phyloP scores from a whole-genome alignment of 2,888 invertebrate genomes.

The Tachina fera region DNA sequence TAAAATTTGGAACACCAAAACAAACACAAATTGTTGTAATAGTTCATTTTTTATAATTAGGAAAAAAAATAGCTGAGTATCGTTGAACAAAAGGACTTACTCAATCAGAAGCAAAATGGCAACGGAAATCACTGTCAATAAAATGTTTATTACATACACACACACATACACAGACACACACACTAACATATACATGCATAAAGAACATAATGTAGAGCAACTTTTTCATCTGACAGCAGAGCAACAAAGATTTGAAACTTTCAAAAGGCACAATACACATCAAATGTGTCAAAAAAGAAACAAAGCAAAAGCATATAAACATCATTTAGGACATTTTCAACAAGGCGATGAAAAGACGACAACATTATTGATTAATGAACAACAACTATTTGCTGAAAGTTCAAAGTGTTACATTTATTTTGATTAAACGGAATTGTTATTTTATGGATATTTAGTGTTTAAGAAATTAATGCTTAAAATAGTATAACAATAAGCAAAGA shows the following conservation, averaged over 20 bases:
- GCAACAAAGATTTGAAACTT: conserved; percentile 41
- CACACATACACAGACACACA: neutral
- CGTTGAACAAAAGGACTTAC: no score
- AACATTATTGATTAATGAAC: conserved; percentile 66
- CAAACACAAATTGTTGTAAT: no score
- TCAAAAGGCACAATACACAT: conserved; percentile 28
- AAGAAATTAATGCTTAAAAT: neutral
- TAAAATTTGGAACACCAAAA: no score
- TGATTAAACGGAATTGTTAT: conserved; percentile 58
- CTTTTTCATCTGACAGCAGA: conserved; percentile 56
- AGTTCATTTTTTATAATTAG: no score
- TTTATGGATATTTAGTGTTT: conserved; percentile 19
- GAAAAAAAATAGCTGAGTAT: no score
- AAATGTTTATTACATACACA: neutral
- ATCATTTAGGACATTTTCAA: conserved; percentile 25
- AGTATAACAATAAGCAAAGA: no score
- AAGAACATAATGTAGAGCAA: conserved; percentile 13
- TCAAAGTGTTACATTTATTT: conserved; percentile 60
- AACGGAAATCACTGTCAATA: no score
- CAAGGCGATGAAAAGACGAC: conserved; percentile 12
- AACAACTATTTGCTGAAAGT: conserved; percentile 59
- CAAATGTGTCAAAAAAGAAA: conserved; percentile 4
- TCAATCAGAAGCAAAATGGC: no score
- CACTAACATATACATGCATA: no score
- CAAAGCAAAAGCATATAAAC: neutral